Evolutionary conservation across 2,888 invertebrate genomes (phyloP), one percentile per base, ranked within the genome.

Genomic region (Lottia gigantea): DNA sequence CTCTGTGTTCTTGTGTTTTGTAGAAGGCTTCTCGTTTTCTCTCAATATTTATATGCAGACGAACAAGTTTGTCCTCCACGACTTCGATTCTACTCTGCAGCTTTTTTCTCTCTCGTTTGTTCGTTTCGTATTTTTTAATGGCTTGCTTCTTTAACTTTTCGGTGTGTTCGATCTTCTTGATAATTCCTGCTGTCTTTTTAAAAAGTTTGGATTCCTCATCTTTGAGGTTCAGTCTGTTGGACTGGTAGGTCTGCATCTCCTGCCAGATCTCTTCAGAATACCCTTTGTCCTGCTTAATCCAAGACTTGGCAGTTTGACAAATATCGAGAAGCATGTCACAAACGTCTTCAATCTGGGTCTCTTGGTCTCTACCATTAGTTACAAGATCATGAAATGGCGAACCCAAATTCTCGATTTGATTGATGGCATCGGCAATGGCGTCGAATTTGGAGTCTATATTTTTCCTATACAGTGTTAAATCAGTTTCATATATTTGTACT

Each of bases 181-280:
- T 7, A 73, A 65, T 47, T 69, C 73, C 16, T 49, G 66, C 16
- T 72, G 71, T 64, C 78, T 76, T 72, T 23, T 72, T 68, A 3
- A 4, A 23, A 23, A 23, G 19, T 55, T 55, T 55, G 19, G 19
- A 23, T 19, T 55, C 55, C 55, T 80, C 80, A 16, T 78, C 80
- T 15, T 78, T 75, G 31, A 83, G 65, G 7, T 80, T 81, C 49
- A 81, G 79, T 45, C 77, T 79, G 46, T 80, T 78, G 23, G 82
- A 78, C 62, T 75, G 78, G 71, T 80, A 82, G 62, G 77, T 78
- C 64, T 82, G 72, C 40, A 79, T 74, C 64, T 83, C 82, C 66
- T 81, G 80, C 45, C 75, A 70, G 8, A 83, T 76, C 70, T 80
- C 80, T 7, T 80, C 82, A 2, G 82, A 82, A 64, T 82, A 83